Percentiles rank a stretch among this genome's conserved stretches.
Conservation (phyloP, 2,888 invertebrate genomes). For the Eremobia ochroleuca region DNA sequence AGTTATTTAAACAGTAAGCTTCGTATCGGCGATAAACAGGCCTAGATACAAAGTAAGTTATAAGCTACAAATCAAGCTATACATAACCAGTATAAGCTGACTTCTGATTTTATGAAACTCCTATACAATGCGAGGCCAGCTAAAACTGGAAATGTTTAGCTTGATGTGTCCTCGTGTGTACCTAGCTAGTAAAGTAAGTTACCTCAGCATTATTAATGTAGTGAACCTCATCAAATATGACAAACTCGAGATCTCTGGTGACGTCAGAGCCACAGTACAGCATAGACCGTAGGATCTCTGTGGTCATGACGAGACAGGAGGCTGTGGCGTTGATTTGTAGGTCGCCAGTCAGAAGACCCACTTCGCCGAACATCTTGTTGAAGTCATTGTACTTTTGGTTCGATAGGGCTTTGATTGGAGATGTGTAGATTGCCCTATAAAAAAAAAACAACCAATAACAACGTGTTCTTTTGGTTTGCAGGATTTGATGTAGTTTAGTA, state of each 20-base stretch:
- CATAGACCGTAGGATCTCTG: constrained; percentile 99
- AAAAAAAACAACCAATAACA: background rate
- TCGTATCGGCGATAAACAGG: no score
- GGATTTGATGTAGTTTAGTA: background rate
- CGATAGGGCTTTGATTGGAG: constrained; percentile 99
- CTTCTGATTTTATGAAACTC: background rate
- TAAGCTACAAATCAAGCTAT: background rate
- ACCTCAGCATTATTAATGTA: constrained; percentile 99
- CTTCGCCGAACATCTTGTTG: constrained; percentile 97
- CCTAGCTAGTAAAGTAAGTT: background rate
- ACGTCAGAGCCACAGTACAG: constrained; percentile 98
- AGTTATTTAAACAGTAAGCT: no score
- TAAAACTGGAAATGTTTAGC: background rate
- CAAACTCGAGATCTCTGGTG: constrained; percentile 98
- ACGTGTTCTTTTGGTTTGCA: background rate
- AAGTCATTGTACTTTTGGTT: constrained; percentile 99
- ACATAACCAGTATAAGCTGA: background rate
- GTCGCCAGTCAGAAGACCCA: constrained; percentile 98
- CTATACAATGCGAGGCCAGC: background rate
- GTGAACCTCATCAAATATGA: constrained; percentile 99
- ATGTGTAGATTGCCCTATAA: constrained; percentile 97
- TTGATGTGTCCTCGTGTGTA: background rate
- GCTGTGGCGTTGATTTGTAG: constrained; percentile 98
- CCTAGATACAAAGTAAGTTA: no score
- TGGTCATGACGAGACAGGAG: constrained; percentile 99